phyloP scores from a whole-genome alignment of 2,113 vertebrate genomes.

The Brachyhypopomus occidentalis region DNA sequence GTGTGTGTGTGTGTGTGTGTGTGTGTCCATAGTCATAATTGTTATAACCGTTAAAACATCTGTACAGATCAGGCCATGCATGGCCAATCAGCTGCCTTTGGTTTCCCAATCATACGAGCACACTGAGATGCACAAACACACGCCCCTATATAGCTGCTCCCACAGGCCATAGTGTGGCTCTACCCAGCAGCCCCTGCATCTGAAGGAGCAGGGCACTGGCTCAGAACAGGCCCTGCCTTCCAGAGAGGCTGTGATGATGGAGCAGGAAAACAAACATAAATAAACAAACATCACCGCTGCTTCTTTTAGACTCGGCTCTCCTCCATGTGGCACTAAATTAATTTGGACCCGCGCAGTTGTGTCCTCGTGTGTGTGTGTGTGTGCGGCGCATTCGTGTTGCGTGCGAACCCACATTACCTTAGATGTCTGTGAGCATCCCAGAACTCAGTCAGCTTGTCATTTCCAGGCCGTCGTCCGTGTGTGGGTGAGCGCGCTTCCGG shows the following conservation, averaged over 20 bases:
- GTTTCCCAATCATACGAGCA: conserved; percentile 6
- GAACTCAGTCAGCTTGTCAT: conserved; percentile 49
- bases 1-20: conserved; percentile 23
- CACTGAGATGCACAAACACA: neutral
- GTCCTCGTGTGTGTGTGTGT: conserved; percentile 6
- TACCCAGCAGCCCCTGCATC: neutral
- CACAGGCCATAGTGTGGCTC: neutral
- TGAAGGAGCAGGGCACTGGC: neutral
- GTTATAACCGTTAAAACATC: conserved; percentile 27
- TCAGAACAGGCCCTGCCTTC: neutral
- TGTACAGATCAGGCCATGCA: conserved; percentile 40
- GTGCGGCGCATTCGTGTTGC: neutral
- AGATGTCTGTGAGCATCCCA: conserved; percentile 50
- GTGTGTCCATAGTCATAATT: conserved; percentile 2
- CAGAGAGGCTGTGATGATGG: neutral
- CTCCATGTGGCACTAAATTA: neutral
- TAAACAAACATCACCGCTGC: neutral
- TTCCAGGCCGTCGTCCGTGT: neutral
- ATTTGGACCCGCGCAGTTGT: neutral
- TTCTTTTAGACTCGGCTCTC: neutral
- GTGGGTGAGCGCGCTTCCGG: conserved; percentile 1
- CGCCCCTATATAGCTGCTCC: neutral
- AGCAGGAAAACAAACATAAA: neutral
- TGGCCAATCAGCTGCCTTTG: conserved; percentile 32
- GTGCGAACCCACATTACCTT: conserved; percentile 41